These are phyloP conservation scores for Octodon degus DNA, from an alignment of 2,113 vertebrate genomes.

Conservation along the genomic window DNA sequence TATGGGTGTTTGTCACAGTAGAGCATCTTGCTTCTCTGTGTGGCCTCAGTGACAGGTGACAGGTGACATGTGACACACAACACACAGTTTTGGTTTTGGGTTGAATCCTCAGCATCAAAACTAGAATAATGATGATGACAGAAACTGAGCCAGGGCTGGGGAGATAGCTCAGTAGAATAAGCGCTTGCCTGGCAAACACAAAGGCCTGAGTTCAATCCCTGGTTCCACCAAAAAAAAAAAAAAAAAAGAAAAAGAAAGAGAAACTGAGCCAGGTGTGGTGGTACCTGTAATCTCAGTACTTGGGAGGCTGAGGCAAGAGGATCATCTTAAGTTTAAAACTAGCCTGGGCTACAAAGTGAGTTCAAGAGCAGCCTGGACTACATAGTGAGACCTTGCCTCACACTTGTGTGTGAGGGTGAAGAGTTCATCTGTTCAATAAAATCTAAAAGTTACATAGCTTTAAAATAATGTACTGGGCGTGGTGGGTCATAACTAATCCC, in stretches of 20 bases:
- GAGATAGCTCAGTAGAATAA: too few relatives aligned
- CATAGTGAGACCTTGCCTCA: not conserved
- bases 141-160: not conserved
- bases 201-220: too few relatives aligned
- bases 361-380: not conserved
- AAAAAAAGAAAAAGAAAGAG: too few relatives aligned
- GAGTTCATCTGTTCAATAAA: not conserved
- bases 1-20: not conserved
- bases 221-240: too few relatives aligned
- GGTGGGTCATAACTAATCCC: not conserved
- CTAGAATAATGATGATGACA: not conserved
- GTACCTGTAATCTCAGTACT: not conserved
- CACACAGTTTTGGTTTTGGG: not conserved
- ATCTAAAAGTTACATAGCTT: not conserved
- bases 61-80: not conserved
- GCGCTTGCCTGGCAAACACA: too few relatives aligned
- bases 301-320: not conserved
- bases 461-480: constrained; percentile 9
- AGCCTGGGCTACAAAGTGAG: not conserved
- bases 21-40: not conserved
- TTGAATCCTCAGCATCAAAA: not conserved
- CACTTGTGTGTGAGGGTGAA: not conserved
- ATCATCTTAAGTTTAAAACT: not conserved
- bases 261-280: too few relatives aligned
- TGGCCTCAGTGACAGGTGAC: not conserved